These are phyloP conservation scores for Leistus spinibarbis DNA, from an alignment of 2,888 invertebrate species.

Conservation along the genomic window DNA sequence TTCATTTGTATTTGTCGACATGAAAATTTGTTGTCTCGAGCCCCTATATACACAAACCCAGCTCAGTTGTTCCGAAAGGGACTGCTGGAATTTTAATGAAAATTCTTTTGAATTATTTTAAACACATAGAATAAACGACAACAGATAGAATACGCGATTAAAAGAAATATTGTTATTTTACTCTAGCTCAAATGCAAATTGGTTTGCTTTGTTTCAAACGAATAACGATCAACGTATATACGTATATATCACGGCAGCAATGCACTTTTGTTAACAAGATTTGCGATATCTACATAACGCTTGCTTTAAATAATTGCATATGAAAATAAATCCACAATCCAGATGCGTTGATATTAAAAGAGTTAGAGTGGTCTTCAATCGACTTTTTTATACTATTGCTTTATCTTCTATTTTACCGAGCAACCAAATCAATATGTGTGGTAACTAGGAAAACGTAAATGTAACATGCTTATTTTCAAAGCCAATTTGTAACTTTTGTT, in stretches of 20 bases:
- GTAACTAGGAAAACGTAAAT: too few relatives aligned
- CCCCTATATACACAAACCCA: neutral
- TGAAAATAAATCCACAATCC: neutral
- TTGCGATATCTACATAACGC: neutral
- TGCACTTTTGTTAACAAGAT: too few relatives aligned
- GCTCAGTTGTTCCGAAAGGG: neutral
- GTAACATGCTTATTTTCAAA: too few relatives aligned
- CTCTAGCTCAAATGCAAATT: neutral
- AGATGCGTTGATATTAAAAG: too few relatives aligned
- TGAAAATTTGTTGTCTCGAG: neutral
- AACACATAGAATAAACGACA: neutral
- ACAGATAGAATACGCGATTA: neutral
- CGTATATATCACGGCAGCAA: neutral
- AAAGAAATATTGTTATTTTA: conserved; percentile 1
- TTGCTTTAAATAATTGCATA: neutral
- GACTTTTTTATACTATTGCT: too few relatives aligned
- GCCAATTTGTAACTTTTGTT: too few relatives aligned
- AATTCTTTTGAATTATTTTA: conserved; percentile 10
- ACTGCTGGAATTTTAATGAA: conserved; percentile 1
- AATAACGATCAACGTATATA: neutral
- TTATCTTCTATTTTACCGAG: too few relatives aligned
- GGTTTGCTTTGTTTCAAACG: neutral
- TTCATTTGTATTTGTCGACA: conserved; percentile 11
- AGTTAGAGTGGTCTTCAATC: too few relatives aligned
- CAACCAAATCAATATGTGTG: too few relatives aligned